A percentile compares a stretch with the other conserved stretches of the same genome.
Conservation (phyloP, 1,140 invertebrate genomes). For the Hyphantria cunea region DNA sequence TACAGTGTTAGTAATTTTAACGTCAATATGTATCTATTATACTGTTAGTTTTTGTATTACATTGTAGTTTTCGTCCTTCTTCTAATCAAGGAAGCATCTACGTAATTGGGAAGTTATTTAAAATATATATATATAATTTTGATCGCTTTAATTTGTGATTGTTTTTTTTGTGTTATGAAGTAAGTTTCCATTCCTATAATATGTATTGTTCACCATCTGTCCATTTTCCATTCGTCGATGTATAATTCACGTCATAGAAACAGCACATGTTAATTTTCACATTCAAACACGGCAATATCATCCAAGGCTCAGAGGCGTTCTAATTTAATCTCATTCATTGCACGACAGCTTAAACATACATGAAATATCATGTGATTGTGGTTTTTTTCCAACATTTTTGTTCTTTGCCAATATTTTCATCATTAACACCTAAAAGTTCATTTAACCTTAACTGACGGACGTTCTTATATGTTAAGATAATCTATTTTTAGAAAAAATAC, state of each 20-base stretch:
- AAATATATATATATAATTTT: background rate
- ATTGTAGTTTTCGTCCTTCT: conserved; percentile 11
- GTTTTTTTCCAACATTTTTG: conserved; percentile 12
- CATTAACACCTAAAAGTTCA: conserved; percentile 4
- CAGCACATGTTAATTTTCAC: conserved; percentile 53
- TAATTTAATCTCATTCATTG: conserved; percentile 30
- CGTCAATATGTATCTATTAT: too few species aligned
- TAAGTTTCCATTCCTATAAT: background rate
- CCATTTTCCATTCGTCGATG: conserved; percentile 34
- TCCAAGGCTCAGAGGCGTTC: conserved; percentile 42
- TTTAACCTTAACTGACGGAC: conserved; percentile 4
- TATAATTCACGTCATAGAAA: conserved; percentile 31
- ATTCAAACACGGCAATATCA: conserved; percentile 44
- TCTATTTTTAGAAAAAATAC: background rate
- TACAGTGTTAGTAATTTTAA: too few species aligned
- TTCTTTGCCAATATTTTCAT: conserved; percentile 1
- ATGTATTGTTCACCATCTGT: conserved; percentile 26
- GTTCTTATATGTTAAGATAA: background rate
- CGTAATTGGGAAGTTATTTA: conserved; percentile 14
- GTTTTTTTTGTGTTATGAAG: background rate
- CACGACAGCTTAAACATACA: conserved; percentile 4
- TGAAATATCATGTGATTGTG: conserved; percentile 4
- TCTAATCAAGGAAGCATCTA: conserved; percentile 11
- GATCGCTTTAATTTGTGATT: too few species aligned
- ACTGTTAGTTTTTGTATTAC: too few species aligned